Percentiles rank a stretch among this genome's conserved stretches.
Evolutionary conservation across 2,113 vertebrate genomes (phyloP).

Genomic region (Panthera tigris): DNA sequence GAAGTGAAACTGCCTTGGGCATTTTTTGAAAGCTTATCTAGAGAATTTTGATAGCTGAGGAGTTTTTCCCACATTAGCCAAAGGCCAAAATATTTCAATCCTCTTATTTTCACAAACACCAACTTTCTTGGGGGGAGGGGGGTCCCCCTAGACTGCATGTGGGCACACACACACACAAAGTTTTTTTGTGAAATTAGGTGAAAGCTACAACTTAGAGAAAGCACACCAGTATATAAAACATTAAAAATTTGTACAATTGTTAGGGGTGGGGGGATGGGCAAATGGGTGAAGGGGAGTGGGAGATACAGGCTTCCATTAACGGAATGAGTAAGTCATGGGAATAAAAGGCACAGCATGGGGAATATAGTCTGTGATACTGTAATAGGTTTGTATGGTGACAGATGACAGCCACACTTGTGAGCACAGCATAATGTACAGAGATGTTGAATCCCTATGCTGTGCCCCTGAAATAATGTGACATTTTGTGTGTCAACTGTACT

Average conservation of each 20-base stretch:
- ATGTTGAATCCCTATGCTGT: background rate
- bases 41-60: constrained; percentile 33
- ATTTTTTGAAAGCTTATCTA: constrained; percentile 42
- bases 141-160: background rate
- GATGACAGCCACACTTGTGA: background rate
- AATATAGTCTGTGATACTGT: background rate
- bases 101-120: background rate
- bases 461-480: background rate
- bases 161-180: too few species aligned
- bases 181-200: background rate
- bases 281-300: background rate
- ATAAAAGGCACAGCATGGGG: background rate
- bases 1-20: constrained; percentile 50
- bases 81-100: constrained; percentile 35
- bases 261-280: background rate
- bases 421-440: background rate
- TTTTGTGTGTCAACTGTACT: background rate
- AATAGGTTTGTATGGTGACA: background rate
- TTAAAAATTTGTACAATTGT: background rate
- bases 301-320: background rate
- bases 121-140: background rate
- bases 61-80: constrained; percentile 47
- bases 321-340: background rate
- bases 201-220: background rate
- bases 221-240: background rate